Percentiles rank a stretch among this genome's conserved stretches.
phyloP scores from a whole-genome alignment of 2,113 vertebrate species.

The Caloenas nicobarica region DNA sequence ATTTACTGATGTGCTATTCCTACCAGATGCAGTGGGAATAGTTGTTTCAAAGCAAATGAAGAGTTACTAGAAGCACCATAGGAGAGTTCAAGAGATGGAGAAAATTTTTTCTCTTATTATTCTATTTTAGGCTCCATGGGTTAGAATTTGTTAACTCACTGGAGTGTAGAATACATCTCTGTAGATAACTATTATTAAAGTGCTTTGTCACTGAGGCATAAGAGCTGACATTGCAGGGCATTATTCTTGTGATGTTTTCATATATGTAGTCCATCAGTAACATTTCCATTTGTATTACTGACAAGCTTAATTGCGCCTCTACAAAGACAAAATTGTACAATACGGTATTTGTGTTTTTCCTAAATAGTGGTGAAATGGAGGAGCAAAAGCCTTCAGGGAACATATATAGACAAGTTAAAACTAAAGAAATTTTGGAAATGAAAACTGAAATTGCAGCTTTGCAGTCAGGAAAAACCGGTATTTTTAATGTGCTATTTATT shows the following conservation, averaged over 20 bases:
- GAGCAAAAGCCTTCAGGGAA: not conserved
- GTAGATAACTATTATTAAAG: constrained; percentile 57
- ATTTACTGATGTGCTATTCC: not conserved
- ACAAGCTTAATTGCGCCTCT: constrained; percentile 23
- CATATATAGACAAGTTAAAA: not conserved
- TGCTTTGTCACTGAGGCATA: constrained; percentile 27
- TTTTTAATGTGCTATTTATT: not conserved
- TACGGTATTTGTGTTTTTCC: not conserved
- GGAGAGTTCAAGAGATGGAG: not conserved
- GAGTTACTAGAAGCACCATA: not conserved
- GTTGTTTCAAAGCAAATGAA: not conserved
- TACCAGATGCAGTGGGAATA: not conserved
- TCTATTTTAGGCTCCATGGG: constrained; percentile 34
- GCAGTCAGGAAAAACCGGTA: not conserved
- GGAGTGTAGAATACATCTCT: constrained; percentile 48
- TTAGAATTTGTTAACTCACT: constrained; percentile 63
- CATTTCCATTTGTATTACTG: constrained; percentile 24
- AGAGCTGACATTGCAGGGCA: not conserved
- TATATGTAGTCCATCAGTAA: not conserved
- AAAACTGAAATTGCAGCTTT: not conserved
- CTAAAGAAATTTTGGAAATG: not conserved
- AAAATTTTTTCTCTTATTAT: constrained; percentile 2
- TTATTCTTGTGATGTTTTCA: constrained; percentile 4
- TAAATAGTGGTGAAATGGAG: not conserved
- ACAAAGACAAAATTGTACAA: not conserved